Percentiles rank a stretch among this genome's conserved stretches.
These are phyloP conservation scores for Threskiornis aethiopicus DNA, from an alignment of 2,797 vertebrate genomes.

Conservation along the genomic window DNA sequence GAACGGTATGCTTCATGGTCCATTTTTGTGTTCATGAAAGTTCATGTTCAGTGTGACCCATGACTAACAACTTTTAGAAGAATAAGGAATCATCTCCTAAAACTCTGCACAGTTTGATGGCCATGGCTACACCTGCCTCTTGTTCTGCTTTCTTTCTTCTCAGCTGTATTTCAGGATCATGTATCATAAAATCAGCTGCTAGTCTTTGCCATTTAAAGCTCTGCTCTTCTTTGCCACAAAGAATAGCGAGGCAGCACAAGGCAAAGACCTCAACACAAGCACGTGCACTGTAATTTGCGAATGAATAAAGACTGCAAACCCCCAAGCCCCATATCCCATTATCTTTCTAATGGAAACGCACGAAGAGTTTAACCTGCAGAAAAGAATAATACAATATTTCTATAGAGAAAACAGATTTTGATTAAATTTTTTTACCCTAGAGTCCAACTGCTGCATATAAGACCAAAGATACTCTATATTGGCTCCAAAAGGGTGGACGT, in stretches of 20 bases:
- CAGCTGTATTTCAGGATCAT: not conserved
- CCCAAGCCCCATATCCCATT: slow-evolving; percentile 22
- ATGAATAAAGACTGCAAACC: slow-evolving; percentile 1
- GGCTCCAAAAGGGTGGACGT: slow-evolving; percentile 95
- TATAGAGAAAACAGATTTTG: slow-evolving; percentile 23
- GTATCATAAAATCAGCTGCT: not conserved
- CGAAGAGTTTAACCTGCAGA: not conserved
- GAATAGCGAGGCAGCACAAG: not conserved
- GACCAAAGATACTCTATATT: slow-evolving; percentile 98
- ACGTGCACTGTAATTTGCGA: not conserved
- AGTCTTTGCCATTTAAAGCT: slow-evolving; percentile 5
- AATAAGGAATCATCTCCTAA: not conserved
- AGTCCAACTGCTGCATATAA: slow-evolving; percentile 93
- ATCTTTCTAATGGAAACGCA: not conserved
- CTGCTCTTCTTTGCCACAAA: not conserved
- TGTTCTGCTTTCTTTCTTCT: not conserved
- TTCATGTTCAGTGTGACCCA: not conserved
- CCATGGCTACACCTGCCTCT: not conserved
- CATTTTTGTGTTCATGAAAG: not conserved
- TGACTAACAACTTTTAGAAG: not conserved
- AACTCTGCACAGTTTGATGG: not conserved
- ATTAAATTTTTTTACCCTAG: slow-evolving; percentile 82
- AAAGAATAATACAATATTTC: slow-evolving; percentile 42
- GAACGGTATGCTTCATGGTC: not conserved
- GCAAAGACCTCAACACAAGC: not conserved